phyloP scores from a whole-genome alignment of 2,888 invertebrate species.

The Brachypalpus laphriformis region DNA sequence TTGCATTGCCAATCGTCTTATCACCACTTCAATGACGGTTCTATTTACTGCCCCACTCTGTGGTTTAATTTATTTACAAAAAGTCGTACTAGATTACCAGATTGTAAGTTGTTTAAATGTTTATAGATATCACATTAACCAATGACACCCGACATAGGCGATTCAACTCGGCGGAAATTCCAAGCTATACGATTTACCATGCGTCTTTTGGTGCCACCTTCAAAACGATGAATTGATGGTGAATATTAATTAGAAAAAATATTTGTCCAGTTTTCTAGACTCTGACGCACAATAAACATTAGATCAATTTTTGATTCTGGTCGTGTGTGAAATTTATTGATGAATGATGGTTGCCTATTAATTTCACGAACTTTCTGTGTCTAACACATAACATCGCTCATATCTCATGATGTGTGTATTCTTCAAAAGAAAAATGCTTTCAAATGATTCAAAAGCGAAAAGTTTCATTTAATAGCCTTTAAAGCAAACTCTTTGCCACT shows the following conservation, averaged over 20 bases:
- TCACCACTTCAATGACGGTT: too few relatives aligned
- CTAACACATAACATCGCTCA: background rate
- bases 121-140: background rate
- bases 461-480: too few relatives aligned
- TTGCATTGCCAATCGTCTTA: too few relatives aligned
- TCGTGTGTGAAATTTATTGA: background rate
- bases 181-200: background rate
- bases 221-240: background rate
- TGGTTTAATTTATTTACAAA: background rate
- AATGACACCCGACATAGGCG: background rate
- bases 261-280: background rate
- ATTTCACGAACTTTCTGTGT: background rate
- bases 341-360: background rate
- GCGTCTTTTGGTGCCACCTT: background rate
- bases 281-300: conserved; percentile 5
- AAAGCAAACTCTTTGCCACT: too few relatives aligned
- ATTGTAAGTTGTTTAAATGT: too few relatives aligned
- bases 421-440: too few relatives aligned
- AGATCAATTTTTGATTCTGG: background rate
- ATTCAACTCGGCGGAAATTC: background rate
- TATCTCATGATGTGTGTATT: too few relatives aligned
- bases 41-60: background rate
- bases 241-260: conserved; percentile 6
- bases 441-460: too few relatives aligned
- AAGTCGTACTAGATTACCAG: too few relatives aligned